Base-by-base conservation (phyloP, 2,797 vertebrate species). In the Ictinia mississippiensis region DNA sequence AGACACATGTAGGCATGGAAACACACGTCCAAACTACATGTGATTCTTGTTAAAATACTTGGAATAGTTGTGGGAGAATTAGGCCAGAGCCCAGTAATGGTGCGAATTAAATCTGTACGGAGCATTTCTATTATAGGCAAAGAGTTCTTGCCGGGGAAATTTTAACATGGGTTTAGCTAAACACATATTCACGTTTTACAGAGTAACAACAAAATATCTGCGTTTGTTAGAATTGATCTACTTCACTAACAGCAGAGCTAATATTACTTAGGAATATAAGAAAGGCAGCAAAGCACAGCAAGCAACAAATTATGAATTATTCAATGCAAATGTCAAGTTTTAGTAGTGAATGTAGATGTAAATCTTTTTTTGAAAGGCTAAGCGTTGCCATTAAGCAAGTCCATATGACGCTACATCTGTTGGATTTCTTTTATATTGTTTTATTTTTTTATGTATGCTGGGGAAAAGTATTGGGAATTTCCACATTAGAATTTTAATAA, bases 401-500 rank as follows among this genome's bases (percentile, higher is more conserved):
- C 96, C 95, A 91, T 95, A 83, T 96, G 96, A 95, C 12, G 11
- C 85, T 78, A 3, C 94, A 96, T 92, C 96, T 97, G 94, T 55
- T 62, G 35, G 56, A 19, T 89, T 83, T 37, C 93, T 95, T 89
- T 73, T 94, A 40, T 55, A 79, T 67, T 67, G 6, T 31, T 92
- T 92, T 77, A 55, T 92, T 94, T 96, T 96, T 96, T 92, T 80
- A 65, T 86, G 89, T 56, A 28, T 70, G 77, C 70, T 1, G 2
- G 55, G 55, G 67, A 35, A 28, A 83, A 95, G 92, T 13, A 47
- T 62, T 33, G 70, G 87, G 89, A 90, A 78, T 93, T 92, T 97
- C 87, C 84, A 67, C 21, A 2, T 61, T 79, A 15, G 28, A 22
- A 31, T 83, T 72, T 63, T 77, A 81, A 73, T 79, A 82, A 42